A percentile compares a stretch with the other conserved stretches of the same genome.
Evolutionary conservation across 2,797 vertebrate species (phyloP).

Genomic region (Tadarida brasiliensis): DNA sequence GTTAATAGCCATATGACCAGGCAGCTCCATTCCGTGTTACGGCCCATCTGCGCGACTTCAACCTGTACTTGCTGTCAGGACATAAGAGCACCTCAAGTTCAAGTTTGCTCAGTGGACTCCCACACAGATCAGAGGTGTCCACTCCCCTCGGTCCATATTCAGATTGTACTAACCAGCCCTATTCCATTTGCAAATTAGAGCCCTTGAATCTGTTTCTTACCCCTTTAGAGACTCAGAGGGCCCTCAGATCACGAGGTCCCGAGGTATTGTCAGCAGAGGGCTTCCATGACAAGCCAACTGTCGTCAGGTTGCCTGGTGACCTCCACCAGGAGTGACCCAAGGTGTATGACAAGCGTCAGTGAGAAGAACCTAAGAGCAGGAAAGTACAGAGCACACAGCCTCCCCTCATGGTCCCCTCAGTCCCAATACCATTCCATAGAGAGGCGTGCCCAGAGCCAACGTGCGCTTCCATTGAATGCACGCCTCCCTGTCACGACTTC

Average conservation of each 20-base stretch:
- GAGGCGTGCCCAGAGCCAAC: no score
- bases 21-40: not conserved
- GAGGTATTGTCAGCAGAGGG: not conserved
- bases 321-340: not conserved
- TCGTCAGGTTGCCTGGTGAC: not conserved
- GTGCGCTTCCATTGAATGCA: not conserved
- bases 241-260: not conserved
- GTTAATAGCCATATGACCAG: not conserved
- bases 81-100: not conserved
- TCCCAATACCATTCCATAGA: not conserved
- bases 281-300: not conserved
- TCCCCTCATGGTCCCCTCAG: no score
- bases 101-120: not conserved
- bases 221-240: not conserved
- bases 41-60: not conserved
- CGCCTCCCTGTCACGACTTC: not conserved
- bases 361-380: not conserved
- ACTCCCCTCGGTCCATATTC: not conserved
- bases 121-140: not conserved
- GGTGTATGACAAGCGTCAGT: not conserved
- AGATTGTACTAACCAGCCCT: not conserved
- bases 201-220: not conserved
- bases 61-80: not conserved
- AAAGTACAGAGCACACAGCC: not conserved
- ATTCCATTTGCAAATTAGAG: not conserved